Evolutionary conservation across 2,113 vertebrate species (phyloP).

Genomic region (Chamaea fasciata): DNA sequence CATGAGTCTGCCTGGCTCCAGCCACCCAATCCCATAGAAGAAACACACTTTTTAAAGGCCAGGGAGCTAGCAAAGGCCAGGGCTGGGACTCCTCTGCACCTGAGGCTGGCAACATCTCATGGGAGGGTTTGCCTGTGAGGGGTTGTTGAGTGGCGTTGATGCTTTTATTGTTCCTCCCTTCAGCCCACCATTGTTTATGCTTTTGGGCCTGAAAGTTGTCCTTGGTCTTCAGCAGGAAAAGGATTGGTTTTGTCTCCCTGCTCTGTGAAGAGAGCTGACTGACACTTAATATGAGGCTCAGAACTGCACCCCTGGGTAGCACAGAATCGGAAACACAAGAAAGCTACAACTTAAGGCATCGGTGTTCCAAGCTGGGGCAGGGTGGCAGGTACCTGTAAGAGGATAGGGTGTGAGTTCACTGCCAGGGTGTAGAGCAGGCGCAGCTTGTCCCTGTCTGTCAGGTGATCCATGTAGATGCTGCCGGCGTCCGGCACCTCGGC

Average conservation of each 20-base stretch:
- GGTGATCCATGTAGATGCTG: conserved; percentile 85
- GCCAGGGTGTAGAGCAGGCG: conserved; percentile 82
- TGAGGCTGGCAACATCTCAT: rapidly evolving
- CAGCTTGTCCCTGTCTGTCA: conserved; percentile 77
- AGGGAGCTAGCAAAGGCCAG: not conserved
- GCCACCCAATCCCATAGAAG: not conserved
- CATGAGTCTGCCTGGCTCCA: not conserved
- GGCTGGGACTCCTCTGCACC: not conserved
- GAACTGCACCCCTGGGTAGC: too few relatives aligned
- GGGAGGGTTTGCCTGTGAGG: rapidly evolving
- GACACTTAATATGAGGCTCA: too few relatives aligned
- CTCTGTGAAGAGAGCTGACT: too few relatives aligned
- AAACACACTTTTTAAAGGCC: rapidly evolving
- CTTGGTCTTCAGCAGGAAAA: too few relatives aligned
- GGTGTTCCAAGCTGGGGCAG: not conserved
- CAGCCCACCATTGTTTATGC: too few relatives aligned
- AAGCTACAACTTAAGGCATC: too few relatives aligned
- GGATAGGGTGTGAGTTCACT: conserved; percentile 79
- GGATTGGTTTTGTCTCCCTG: too few relatives aligned
- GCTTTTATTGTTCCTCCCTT: too few relatives aligned
- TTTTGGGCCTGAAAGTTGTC: too few relatives aligned
- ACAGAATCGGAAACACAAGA: too few relatives aligned
- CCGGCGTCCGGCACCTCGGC: conserved; percentile 81
- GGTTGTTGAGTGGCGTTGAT: too few relatives aligned
- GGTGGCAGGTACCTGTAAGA: conserved; percentile 70